Base-by-base conservation (phyloP, 2,888 invertebrate genomes). In the Troides aeacus region DNA sequence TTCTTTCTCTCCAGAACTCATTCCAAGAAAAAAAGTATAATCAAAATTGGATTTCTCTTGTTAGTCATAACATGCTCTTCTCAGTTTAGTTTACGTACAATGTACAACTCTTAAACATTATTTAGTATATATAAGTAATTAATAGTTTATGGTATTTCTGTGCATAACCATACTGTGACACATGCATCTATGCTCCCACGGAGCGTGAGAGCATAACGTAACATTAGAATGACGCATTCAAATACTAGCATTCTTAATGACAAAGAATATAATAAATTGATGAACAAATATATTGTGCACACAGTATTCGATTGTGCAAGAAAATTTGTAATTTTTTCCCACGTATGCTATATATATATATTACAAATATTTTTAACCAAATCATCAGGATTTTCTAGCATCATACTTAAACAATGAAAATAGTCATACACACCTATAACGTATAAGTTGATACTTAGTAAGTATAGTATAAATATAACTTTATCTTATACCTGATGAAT, bases 141-240 rank as follows among this genome's bases (percentile, higher is more conserved):
- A 53, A 53, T n/a, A n/a, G n/a, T 53, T 53, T 7, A 53, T 53
- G 6, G n/a, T 53, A 53, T 5, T 53, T 53, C n/a, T 53, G 53
- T 53, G 53, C 7, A n/a, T n/a, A 10, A 53, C 53, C n/a, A 12
- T 53, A 53, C 18, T 53, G 46, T 46, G 46, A 12, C 46, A 46
- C 18, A 24, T 23, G 23, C 15, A 50, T 15, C 7, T 56, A 42
- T 42, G 71, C 73, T 78, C 75, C 74, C 78, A 75, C 75, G 75
- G 72, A 76, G 74, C 80, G 81, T 80, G 81, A 74, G 80, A 80
- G 78, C 72, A 61, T 21, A 23, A 59, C 24, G 42, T 69, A 72
- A 75, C 74, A 72, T 71, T 71, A 70, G 66, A 71, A 77, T 77
- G 74, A 78, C 74, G 66, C 72, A 73, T 73, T 77, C 1, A 39